Percentiles rank a stretch among this genome's conserved stretches.
Evolutionary conservation across 1,140 invertebrate genomes (phyloP).

Genomic region (Diploscapter pachys): DNA sequence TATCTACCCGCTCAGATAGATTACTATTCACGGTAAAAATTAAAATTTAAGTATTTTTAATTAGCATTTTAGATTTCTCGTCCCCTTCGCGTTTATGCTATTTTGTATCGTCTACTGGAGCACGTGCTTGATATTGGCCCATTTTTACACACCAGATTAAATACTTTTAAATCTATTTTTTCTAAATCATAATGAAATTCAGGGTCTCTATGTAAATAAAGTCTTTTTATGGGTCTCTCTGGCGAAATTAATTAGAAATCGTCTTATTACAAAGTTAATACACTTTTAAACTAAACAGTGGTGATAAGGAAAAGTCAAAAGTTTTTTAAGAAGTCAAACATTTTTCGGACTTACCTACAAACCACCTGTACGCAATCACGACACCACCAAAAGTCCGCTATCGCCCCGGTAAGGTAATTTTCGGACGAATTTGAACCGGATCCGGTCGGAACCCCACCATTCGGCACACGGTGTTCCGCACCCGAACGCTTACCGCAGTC

Average conservation of each 20-base stretch:
- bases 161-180: not conserved
- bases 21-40: constrained; percentile 26
- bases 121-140: constrained; percentile 34
- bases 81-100: constrained; percentile 31
- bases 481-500: too few relatives aligned
- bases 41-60: too few relatives aligned
- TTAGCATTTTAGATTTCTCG: constrained; percentile 15
- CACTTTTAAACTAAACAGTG: too few relatives aligned
- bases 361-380: constrained; percentile 25
- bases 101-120: constrained; percentile 42
- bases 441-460: too few relatives aligned
- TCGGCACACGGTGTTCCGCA: too few relatives aligned
- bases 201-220: constrained; percentile 12
- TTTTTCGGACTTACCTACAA: constrained; percentile 28
- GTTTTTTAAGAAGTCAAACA: not conserved
- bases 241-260: too few relatives aligned
- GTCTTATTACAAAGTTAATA: not conserved
- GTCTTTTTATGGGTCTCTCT: too few relatives aligned
- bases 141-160: constrained; percentile 2
- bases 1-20: constrained; percentile 40
- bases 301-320: not conserved
- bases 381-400: constrained; percentile 37
- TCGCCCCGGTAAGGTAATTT: not conserved
- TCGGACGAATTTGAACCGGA: too few relatives aligned
- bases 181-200: constrained; percentile 1